phyloP scores from a whole-genome alignment of 2,888 invertebrate species.

The Drosophila hawaiiensis region DNA sequence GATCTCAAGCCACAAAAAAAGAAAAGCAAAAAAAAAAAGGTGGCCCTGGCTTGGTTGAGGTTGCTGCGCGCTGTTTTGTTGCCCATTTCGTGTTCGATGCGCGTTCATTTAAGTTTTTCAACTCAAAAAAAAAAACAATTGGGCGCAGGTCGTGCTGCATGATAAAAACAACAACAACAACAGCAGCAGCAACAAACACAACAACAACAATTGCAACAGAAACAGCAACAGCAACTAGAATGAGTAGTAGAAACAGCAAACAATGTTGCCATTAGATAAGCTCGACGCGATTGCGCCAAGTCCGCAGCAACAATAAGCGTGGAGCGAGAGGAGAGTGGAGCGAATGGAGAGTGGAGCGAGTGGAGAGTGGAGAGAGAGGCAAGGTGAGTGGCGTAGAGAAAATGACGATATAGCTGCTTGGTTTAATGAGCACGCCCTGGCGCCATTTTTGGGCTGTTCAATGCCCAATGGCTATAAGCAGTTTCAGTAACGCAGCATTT shows the following conservation, averaged over 20 bases:
- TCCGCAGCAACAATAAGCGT: constrained; percentile 28
- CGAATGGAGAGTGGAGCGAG: fast-evolving
- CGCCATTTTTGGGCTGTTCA: constrained; percentile 72
- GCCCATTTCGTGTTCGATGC: constrained; percentile 77
- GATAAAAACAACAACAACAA: constrained; percentile 58
- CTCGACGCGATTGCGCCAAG: constrained; percentile 53
- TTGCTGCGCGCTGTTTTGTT: constrained; percentile 18
- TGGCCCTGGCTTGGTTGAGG: constrained; percentile 25
- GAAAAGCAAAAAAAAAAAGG: constrained; percentile 25
- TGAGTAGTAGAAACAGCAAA: constrained; percentile 23
- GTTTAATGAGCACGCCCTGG: constrained; percentile 79
- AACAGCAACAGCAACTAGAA: constrained; percentile 15
- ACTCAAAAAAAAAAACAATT: constrained; percentile 68
- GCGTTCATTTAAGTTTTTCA: constrained; percentile 72
- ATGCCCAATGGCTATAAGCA: constrained; percentile 36
- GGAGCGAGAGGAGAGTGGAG: neutral
- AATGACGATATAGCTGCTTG: constrained; percentile 27
- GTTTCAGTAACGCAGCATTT: constrained; percentile 50
- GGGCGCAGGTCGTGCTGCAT: constrained; percentile 80
- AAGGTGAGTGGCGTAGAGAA: neutral
- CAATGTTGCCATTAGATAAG: constrained; percentile 62
- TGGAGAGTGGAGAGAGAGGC: neutral
- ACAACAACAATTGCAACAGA: constrained; percentile 25
- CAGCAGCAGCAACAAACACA: constrained; percentile 35
- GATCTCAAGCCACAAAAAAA: constrained; percentile 39